A percentile compares a stretch with the other conserved stretches of the same genome.
These are phyloP conservation scores for Datnioides undecimradiatus DNA, from an alignment of 2,113 vertebrate genomes.

Conservation along the genomic window DNA sequence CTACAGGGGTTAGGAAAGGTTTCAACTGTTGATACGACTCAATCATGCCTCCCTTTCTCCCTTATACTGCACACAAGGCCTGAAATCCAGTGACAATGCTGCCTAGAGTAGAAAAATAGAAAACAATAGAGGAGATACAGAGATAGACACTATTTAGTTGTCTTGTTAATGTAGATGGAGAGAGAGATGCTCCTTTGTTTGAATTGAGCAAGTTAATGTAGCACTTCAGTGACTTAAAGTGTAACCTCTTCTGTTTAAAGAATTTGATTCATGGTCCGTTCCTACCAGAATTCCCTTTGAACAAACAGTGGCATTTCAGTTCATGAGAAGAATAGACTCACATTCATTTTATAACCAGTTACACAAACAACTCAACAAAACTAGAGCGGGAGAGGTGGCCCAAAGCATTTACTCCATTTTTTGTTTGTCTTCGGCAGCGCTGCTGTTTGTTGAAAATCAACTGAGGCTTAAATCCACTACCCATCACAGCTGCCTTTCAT, in stretches of 20 bases:
- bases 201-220: background rate
- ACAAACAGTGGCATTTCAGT: background rate
- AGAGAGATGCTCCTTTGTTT: background rate
- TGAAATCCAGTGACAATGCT: background rate
- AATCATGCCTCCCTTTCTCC: constrained; percentile 9
- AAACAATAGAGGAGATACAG: background rate
- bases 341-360: background rate
- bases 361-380: background rate
- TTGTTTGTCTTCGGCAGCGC: background rate
- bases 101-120: background rate
- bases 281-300: background rate
- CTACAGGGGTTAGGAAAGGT: constrained; percentile 23
- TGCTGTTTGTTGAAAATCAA: background rate
- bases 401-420: background rate
- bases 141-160: background rate
- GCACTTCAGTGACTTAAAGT: background rate
- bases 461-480: background rate
- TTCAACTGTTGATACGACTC: constrained; percentile 30
- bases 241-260: background rate
- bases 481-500: constrained; percentile 10
- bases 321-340: background rate
- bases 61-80: background rate
- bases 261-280: background rate
- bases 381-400: background rate
- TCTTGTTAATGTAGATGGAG: background rate